Base-by-base conservation (phyloP, 2,113 vertebrate genomes). In the Bothrops jararaca region DNA sequence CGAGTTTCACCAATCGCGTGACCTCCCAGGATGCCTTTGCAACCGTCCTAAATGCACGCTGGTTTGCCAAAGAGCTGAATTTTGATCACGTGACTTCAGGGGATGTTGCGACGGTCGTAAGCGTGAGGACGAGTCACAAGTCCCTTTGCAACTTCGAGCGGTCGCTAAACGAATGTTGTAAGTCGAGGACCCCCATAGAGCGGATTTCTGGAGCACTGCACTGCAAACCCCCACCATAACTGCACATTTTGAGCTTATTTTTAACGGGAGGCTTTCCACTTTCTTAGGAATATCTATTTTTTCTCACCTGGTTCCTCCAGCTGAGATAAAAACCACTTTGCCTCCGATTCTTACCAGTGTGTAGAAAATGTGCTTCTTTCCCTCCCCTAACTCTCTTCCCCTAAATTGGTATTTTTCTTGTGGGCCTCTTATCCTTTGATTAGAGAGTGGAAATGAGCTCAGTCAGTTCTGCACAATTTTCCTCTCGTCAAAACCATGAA, bases 241-340 rank as follows among this genome's bases (percentile, higher is more conserved):
- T 26, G 48, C 50, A 88, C 50, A 69, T 1, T 24, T 57, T 20
- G 20, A 13, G 29, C 11, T 13, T 64, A n/a, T 56, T n/a, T 89
- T 90, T 52, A 60, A 85, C 50, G 53, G 57, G 7, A 8, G 5
- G 45, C 54, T 50, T 58, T 89, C 87, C 50, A 74, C 85, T 90
- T 58, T 7, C 45, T 85, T 29, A 4, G 23, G 26, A 11, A 4
- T 13, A 29, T 45, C 5, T 45, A 45, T 45, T 56, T 52, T 86
- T 29, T 6, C 0, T 89, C 91, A n/a, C 39, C 24, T 4, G 9
- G 60, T 69, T 85, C 24, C 57, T 50, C 53, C 60, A 5, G n/a
- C 48, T 90, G 89, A 85, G 80, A 91, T 89, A 87, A 85, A 89
- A 93, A 57, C 26, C 89, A 60, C 0, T 42, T 34, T 92, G 92